Evolutionary conservation across 2,113 vertebrate species (phyloP).

Genomic region (Morone chrysops): DNA sequence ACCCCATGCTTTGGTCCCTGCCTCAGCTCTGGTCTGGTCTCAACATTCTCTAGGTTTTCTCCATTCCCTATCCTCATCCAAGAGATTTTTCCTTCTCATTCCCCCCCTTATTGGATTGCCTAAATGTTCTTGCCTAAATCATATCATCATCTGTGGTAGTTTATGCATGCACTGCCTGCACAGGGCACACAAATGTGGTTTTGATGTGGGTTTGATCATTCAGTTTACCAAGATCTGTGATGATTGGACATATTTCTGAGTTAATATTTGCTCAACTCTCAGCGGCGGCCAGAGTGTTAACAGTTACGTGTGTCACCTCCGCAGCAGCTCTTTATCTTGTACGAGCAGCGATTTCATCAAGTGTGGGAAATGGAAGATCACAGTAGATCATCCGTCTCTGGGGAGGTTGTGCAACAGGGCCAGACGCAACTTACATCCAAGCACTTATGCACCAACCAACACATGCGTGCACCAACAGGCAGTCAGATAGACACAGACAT

Average conservation of each 20-base stretch:
- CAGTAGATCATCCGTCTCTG: conserved; percentile 23
- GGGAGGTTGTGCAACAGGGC: conserved; percentile 45
- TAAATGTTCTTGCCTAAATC: conserved; percentile 38
- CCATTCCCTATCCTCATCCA: not conserved
- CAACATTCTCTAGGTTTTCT: conserved; percentile 8
- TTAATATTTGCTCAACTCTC: conserved; percentile 38
- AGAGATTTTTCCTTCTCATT: conserved; percentile 32
- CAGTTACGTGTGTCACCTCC: conserved; percentile 31
- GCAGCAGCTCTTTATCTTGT: conserved; percentile 24
- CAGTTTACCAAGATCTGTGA: conserved; percentile 52
- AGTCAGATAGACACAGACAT: conserved; percentile 13
- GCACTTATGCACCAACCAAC: conserved; percentile 4
- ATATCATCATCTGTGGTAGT: conserved; percentile 42
- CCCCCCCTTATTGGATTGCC: conserved; percentile 30
- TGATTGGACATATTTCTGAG: conserved; percentile 35
- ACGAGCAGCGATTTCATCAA: conserved; percentile 37
- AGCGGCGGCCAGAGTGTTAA: conserved; percentile 35
- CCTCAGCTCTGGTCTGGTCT: not conserved
- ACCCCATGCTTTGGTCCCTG: not conserved
- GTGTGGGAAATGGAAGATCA: conserved; percentile 48
- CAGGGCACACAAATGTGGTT: conserved; percentile 47
- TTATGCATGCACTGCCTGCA: conserved; percentile 16
- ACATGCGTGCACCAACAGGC: conserved; percentile 5
- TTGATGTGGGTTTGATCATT: conserved; percentile 34
- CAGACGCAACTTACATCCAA: conserved; percentile 39